Conservation (phyloP, 1,140 invertebrate genomes). For the Cydia pomonella region DNA sequence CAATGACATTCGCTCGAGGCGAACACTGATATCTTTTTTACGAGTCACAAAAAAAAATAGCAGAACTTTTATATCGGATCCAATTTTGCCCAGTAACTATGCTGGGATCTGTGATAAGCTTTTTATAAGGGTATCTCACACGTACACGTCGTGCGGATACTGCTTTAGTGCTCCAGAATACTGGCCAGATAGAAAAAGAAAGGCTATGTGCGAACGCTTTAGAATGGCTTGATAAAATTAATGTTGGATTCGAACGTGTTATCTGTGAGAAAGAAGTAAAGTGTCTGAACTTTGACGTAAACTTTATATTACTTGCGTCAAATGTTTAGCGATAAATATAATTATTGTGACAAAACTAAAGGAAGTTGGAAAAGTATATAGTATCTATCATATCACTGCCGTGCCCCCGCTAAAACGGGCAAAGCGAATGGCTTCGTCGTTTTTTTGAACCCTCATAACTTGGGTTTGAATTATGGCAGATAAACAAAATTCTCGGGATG, state of each 20-base stretch:
- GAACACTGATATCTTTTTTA: slow-evolving; percentile 59
- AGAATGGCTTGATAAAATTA: not conserved
- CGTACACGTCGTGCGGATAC: not conserved
- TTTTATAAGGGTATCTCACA: slow-evolving; percentile 51
- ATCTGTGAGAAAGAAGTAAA: not conserved
- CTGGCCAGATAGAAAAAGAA: slow-evolving; percentile 24
- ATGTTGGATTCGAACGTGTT: not conserved
- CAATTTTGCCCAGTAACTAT: slow-evolving; percentile 61
- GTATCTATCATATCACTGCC: no score
- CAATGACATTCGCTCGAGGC: slow-evolving; percentile 57
- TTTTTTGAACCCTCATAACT: no score
- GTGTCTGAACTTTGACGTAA: not conserved
- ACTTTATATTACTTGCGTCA: no score
- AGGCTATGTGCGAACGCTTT: not conserved
- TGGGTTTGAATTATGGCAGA: no score
- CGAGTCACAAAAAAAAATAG: slow-evolving; percentile 60
- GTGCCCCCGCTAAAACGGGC: no score
- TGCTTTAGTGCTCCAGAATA: slow-evolving; percentile 23
- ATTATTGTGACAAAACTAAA: no score
- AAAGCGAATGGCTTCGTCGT: no score
- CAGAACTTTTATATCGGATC: slow-evolving; percentile 60
- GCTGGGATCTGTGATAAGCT: slow-evolving; percentile 60
- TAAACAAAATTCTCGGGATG: no score
- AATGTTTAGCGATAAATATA: no score
- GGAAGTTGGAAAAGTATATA: no score